A percentile compares a stretch with the other conserved stretches of the same genome.
Conservation (phyloP, 2,888 invertebrate genomes). For the Colletes collaris region DNA sequence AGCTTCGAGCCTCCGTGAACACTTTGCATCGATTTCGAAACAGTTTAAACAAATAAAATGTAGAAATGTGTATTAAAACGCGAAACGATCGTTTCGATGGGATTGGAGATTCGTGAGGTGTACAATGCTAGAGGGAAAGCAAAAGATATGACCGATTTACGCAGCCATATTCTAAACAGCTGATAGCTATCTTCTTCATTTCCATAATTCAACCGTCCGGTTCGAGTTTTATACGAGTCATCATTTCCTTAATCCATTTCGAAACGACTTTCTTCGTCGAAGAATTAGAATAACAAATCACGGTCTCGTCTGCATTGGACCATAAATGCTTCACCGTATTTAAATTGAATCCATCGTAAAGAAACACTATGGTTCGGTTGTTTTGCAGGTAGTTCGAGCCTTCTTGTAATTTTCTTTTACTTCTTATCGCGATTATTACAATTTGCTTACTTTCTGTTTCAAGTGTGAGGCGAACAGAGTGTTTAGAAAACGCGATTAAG, state of each 20-base stretch:
- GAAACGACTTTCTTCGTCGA: conserved; percentile 4
- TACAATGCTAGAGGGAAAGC: not conserved
- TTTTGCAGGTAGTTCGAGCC: not conserved
- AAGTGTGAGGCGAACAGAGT: too few species aligned
- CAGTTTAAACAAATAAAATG: too few species aligned
- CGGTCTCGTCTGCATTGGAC: too few species aligned
- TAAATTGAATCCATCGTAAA: not conserved
- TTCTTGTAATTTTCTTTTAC: not conserved
- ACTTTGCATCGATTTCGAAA: not conserved
- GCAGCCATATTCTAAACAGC: conserved; percentile 2
- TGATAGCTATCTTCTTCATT: conserved; percentile 20
- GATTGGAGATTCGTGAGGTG: too few species aligned
- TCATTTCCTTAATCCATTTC: conserved; percentile 14
- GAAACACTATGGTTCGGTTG: not conserved
- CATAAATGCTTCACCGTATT: not conserved
- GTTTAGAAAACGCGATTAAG: too few species aligned
- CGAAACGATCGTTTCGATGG: not conserved
- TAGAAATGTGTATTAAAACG: too few species aligned
- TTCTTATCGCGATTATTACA: too few species aligned
- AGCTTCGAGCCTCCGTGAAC: not conserved
- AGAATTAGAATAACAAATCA: conserved; percentile 13
- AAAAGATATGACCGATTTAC: not conserved
- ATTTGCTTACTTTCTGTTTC: too few species aligned
- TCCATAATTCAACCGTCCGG: conserved; percentile 31
- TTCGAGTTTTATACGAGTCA: conserved; percentile 11